phyloP scores from a whole-genome alignment of 2,888 invertebrate genomes.

The Idaea straminata region DNA sequence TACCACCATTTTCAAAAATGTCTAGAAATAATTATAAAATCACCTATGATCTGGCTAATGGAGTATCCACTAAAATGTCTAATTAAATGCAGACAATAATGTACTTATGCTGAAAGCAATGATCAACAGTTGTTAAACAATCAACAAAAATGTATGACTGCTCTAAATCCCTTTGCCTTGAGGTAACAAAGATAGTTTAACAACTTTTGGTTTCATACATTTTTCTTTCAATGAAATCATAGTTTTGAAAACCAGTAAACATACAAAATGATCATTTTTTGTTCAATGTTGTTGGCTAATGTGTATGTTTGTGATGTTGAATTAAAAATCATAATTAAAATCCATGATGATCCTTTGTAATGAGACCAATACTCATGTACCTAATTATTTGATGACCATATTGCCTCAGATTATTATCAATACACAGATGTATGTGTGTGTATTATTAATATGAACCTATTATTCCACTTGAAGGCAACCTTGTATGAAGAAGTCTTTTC shows the following conservation, averaged over 20 bases:
- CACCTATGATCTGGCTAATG: background rate
- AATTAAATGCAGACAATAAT: background rate
- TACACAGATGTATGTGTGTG: background rate
- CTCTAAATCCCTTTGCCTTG: background rate
- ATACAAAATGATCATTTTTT: background rate
- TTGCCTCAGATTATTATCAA: no score
- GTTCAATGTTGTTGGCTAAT: background rate
- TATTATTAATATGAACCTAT: background rate
- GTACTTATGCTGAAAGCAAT: background rate
- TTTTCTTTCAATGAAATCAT: background rate
- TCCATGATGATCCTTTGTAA: background rate
- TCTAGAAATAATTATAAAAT: background rate
- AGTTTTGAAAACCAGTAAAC: background rate
- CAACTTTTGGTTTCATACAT: conserved; percentile 9
- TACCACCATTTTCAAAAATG: background rate
- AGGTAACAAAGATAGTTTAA: conserved; percentile 7
- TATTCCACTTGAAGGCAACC: background rate
- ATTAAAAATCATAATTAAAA: background rate
- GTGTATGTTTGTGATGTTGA: background rate
- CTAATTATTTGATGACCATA: background rate
- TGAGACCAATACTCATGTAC: background rate
- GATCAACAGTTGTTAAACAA: background rate
- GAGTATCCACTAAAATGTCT: background rate
- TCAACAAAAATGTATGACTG: background rate
- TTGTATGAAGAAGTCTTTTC: background rate